These are phyloP conservation scores for Myotis yumanensis DNA, from an alignment of 2,113 vertebrate genomes.

Conservation along the genomic window DNA sequence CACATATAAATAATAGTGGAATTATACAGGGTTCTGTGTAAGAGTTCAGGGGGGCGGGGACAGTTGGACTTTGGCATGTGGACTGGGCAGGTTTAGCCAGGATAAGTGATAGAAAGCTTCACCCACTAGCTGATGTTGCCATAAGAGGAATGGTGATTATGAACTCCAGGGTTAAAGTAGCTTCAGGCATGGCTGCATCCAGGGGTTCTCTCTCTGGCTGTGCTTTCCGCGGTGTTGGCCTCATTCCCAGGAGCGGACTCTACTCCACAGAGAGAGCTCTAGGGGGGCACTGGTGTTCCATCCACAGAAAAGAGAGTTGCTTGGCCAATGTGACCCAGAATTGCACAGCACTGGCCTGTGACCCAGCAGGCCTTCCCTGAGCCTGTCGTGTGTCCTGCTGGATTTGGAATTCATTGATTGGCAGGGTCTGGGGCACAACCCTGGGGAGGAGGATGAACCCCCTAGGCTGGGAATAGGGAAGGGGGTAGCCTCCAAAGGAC, in stretches of 20 bases:
- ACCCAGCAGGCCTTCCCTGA: neutral
- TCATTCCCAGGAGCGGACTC: neutral
- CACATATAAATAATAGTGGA: neutral
- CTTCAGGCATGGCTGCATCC: constrained; percentile 29
- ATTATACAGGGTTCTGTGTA: neutral
- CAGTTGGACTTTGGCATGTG: neutral
- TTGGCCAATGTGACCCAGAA: neutral
- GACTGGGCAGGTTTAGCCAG: neutral
- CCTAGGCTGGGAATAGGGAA: neutral
- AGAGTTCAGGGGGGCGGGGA: neutral
- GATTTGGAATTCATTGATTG: neutral
- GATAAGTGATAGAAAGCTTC: neutral
- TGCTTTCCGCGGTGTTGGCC: neutral
- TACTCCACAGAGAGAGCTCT: neutral
- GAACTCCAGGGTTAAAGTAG: neutral
- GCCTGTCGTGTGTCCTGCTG: neutral
- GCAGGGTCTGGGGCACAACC: neutral
- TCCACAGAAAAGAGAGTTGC: neutral
- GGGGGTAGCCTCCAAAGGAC: neutral
- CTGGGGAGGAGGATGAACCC: neutral
- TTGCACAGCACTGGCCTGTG: neutral
- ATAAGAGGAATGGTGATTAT: neutral
- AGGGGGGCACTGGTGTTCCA: too few relatives aligned
- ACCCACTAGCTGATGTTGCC: neutral
- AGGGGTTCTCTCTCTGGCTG: neutral